Evolutionary conservation across 2,113 vertebrate genomes (phyloP).

Genomic region (Martes martes): DNA sequence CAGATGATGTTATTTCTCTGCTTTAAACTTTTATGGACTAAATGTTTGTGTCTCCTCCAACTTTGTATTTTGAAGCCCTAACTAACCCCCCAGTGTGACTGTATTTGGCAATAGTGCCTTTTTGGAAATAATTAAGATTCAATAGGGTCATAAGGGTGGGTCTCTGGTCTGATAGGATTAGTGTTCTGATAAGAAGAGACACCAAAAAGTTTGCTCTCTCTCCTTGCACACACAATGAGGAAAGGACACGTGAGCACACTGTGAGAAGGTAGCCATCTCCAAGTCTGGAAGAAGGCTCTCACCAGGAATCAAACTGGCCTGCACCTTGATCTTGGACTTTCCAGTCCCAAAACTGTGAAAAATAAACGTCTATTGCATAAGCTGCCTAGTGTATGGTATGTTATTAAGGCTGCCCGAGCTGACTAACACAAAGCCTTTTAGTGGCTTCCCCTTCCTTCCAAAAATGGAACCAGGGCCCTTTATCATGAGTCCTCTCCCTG

Average conservation of each 20-base stretch:
- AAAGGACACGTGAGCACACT: neutral
- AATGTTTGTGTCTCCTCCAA: neutral
- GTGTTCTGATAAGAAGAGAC: neutral
- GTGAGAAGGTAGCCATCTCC: neutral
- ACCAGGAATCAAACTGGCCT: too few species aligned
- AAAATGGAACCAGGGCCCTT: neutral
- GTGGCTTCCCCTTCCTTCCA: neutral
- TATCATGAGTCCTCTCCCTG: neutral
- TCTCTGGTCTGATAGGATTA: neutral
- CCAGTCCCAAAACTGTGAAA: neutral
- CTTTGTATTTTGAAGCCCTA: neutral
- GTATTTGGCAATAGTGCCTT: neutral
- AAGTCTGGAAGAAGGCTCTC: neutral
- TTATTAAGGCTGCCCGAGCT: neutral
- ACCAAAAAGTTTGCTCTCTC: neutral
- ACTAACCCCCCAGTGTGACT: neutral
- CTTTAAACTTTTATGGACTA: neutral
- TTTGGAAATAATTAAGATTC: neutral
- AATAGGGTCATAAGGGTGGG: neutral
- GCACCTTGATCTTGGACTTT: neutral
- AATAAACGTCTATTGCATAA: neutral
- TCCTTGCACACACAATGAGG: accelerated
- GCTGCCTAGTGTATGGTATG: neutral
- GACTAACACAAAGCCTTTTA: neutral
- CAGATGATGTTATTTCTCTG: neutral